phyloP scores from a whole-genome alignment of 2,797 vertebrate species.

The Bovichtus diacanthus region DNA sequence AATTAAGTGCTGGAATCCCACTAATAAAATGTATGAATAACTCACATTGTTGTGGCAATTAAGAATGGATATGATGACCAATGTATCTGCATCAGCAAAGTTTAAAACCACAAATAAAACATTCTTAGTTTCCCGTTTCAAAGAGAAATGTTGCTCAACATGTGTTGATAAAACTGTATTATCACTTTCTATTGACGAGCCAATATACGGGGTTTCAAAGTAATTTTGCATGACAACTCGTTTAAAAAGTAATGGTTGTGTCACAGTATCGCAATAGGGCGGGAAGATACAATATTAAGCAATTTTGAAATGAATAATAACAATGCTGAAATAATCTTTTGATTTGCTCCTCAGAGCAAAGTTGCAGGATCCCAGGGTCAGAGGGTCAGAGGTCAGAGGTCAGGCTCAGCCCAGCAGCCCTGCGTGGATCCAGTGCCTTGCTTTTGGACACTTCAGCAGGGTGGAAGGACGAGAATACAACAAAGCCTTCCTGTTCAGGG shows the following conservation, averaged over 20 bases:
- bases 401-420: background rate
- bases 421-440: background rate
- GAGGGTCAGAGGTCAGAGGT: background rate
- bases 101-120: background rate
- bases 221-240: background rate
- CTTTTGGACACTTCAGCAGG: background rate
- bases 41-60: background rate
- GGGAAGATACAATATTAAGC: background rate
- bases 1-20: constrained; percentile 6
- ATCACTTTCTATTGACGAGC: background rate
- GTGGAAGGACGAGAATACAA: background rate
- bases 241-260: background rate
- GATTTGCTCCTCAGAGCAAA: background rate
- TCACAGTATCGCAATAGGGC: background rate
- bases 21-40: background rate
- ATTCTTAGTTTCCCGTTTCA: background rate
- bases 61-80: background rate
- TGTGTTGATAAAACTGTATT: background rate
- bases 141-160: background rate
- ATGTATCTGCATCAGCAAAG: background rate
- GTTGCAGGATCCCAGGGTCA: background rate
- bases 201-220: background rate
- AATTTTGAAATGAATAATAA: background rate
- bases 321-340: background rate
- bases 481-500: background rate